phyloP scores from a whole-genome alignment of 2,797 vertebrate species.

The Heterohyrax brucei region DNA sequence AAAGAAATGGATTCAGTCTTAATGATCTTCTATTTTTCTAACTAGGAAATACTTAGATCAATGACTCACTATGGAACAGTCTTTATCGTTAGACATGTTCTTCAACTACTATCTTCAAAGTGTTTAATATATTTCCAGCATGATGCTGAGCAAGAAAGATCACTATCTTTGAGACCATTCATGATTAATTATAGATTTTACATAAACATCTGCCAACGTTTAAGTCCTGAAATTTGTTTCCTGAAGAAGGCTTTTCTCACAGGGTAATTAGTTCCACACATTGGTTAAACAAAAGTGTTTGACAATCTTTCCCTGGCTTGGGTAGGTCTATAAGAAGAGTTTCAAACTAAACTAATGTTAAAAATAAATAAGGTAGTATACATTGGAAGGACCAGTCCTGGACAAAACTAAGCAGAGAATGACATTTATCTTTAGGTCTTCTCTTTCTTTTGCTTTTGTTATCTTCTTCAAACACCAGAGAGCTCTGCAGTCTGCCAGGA shows the following conservation, averaged over 20 bases:
- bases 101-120: conserved; percentile 1
- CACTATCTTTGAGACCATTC: not conserved
- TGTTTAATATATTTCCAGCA: not conserved
- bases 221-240: conserved; percentile 42
- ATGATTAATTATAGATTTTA: conserved; percentile 9
- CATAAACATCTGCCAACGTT: not conserved
- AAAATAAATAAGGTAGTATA: not conserved
- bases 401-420: not conserved
- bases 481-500: not conserved
- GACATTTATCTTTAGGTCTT: conserved; percentile 35
- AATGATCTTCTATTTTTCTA: conserved; percentile 56
- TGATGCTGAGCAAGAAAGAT: conserved; percentile 47
- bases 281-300: conserved; percentile 60
- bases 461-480: not conserved
- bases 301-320: not conserved
- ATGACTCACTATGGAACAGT: conserved; percentile 30
- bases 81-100: conserved; percentile 53
- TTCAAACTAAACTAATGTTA: not conserved
- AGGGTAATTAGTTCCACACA: not conserved
- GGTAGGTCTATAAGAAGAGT: conserved; percentile 4
- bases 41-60: conserved; percentile 52
- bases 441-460: not conserved
- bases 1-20: conserved; percentile 57
- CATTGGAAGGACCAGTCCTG: not conserved
- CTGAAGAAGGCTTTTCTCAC: not conserved